A percentile compares a stretch with the other conserved stretches of the same genome.
Conservation (phyloP, 1,140 invertebrate genomes). For the Nasonia vitripennis region DNA sequence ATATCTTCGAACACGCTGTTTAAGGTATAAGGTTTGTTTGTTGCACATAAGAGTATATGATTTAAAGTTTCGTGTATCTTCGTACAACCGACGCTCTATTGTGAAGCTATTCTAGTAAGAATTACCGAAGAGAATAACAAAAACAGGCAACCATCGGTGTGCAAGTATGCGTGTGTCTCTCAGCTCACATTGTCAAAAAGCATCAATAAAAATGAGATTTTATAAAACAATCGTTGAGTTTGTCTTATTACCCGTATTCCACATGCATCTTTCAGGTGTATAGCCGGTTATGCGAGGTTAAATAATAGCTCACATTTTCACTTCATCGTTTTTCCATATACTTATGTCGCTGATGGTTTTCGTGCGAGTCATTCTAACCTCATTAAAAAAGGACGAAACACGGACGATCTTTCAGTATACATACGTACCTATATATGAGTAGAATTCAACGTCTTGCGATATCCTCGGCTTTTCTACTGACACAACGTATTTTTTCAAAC, state of each 20-base stretch:
- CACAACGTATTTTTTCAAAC: no score
- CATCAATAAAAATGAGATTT: conserved; percentile 53
- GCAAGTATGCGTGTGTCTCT: conserved; percentile 44
- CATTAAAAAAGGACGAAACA: no score
- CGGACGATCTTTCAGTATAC: no score
- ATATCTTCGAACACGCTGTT: conserved; percentile 29
- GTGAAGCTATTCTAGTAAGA: conserved; percentile 16
- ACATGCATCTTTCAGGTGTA: no score
- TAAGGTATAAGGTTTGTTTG: conserved; percentile 36
- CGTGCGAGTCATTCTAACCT: no score
- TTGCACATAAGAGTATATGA: conserved; percentile 34
- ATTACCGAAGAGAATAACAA: conserved; percentile 33
- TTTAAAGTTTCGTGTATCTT: conserved; percentile 36
- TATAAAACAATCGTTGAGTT: conserved; percentile 42
- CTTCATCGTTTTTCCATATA: no score
- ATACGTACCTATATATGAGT: no score
- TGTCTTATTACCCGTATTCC: neutral
- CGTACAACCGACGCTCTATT: conserved; percentile 14
- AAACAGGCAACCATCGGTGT: conserved; percentile 3
- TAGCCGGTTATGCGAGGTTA: no score
- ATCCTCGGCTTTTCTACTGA: no score
- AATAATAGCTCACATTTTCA: no score
- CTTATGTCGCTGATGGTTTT: no score
- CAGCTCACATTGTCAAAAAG: conserved; percentile 46
- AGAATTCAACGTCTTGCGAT: no score